Evolutionary conservation across 2,797 vertebrate genomes (phyloP), one percentile per base, ranked within the genome.

Genomic region (Clarias pachynema): DNA sequence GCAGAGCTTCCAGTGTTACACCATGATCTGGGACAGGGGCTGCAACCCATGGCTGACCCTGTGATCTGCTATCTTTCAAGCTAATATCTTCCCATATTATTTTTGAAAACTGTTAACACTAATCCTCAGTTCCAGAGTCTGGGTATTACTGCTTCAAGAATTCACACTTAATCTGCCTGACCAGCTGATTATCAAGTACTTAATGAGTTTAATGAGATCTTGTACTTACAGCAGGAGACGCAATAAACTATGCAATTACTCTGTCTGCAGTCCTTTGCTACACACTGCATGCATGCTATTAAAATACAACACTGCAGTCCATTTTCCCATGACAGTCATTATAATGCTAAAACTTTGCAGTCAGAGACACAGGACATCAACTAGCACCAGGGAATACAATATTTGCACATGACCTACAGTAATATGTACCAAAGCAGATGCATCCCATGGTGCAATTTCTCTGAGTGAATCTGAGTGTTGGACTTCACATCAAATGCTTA

Each of bases 381-480:
- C 56, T 78, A 60, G 49, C 31, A 10, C 18, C 14, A 59, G 26
- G 8, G 14, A 1, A 2, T 7, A 31, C 2, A 3, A 56, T 56
- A 29, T 31, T 75, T 49, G 24, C 40, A 73, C 68, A 73, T 73
- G 70, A 74, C 49, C 72, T 10, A n/a, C n/a, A n/a, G n/a, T n/a
- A 49, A 49, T 49, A 49, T 49, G 44, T 49, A 26, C 49, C 9
- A 57, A 77, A 57, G 75, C 56, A 37, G 10, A 78, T 37, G 57
- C 5, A 37, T 10, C 56, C 10, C 20, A 60, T 60, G 4, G 49
- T 16, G 20, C 40, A 53, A 18, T 3, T 5, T 31, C 31, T 31
- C 31, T 31, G 1, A 31, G 31, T 31, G 31, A 31, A 31, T 49
- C 14, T 26, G 12, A 49, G 24, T 26, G 2, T 26, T 16, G n/a